Base-by-base conservation (phyloP, 2,888 invertebrate genomes). In the Diabrotica balteata region DNA sequence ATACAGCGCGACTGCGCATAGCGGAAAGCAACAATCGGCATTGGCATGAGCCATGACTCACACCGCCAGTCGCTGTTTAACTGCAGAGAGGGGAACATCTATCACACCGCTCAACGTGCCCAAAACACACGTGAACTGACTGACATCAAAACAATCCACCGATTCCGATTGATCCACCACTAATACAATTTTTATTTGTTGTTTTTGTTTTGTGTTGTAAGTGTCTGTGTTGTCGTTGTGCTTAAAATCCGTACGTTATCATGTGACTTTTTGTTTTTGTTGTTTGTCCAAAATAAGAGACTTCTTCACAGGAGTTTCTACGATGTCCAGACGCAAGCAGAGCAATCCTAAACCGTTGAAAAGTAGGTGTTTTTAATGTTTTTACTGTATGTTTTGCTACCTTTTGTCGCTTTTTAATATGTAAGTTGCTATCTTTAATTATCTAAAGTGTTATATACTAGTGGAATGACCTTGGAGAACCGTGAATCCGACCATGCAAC, bases 301-400 rank as follows among this genome's bases (percentile, higher is more conserved):
- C 94, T 94, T 94, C 89, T 94, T 94, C 89, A 47, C 87, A 87
- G 74, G 73, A 72, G 75, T 71, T 67, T 66, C 65, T 73, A 76
- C 76, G 85, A 96, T 96, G 95, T 96, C 96, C 85, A 92, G 96
- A 85, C 90, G 96, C 87, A 96, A 96, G 89, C 96, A 96, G 89
- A 94, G 94, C 88, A 95, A 96, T 88, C 96, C 96, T 80, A 96
- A 96, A 87, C 95, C 96, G 84, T 89, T 95, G 82, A 96, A 96
- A 95, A 93, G 96, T 96, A 87, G 90, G 93, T 91, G 78, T 73
- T 70, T 71, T 59, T 73, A 63, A 59, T 67, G 63, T 72, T 61
- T 64, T 64, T 22, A 50, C 59, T 65, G 59, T 59, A 9, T 44
- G 11, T 59, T 65, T 53, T 54, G 55, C 54, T 55, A 57, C 53